These are phyloP conservation scores for Vanacampus margaritifer DNA, from an alignment of 2,113 vertebrate species.

Conservation along the genomic window DNA sequence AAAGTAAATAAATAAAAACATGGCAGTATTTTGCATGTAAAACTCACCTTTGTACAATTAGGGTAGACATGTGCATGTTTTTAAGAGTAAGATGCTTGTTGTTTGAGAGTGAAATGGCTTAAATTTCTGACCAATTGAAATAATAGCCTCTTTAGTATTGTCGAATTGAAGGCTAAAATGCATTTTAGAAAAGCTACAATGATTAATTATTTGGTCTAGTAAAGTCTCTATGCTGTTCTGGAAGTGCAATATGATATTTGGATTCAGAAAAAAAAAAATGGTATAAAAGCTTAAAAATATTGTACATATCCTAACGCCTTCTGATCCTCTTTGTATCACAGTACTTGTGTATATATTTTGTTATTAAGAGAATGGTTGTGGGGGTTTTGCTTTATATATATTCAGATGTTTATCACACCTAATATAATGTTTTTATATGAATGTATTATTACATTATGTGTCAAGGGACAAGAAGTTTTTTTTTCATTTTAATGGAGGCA, in stretches of 20 bases:
- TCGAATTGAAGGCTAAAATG: constrained; percentile 37
- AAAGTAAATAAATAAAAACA: constrained; percentile 57
- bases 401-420: constrained; percentile 56
- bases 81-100: constrained; percentile 19
- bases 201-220: constrained; percentile 26
- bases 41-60: constrained; percentile 38
- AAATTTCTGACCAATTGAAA: constrained; percentile 35
- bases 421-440: constrained; percentile 64
- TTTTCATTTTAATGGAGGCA: constrained; percentile 32
- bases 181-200: constrained; percentile 23
- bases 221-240: constrained; percentile 24
- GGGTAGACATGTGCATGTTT: constrained; percentile 34
- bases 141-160: constrained; percentile 55
- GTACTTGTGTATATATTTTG: constrained; percentile 79
- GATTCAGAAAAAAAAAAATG: constrained; percentile 1
- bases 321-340: constrained; percentile 61
- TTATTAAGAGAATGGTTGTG: constrained; percentile 72
- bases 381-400: constrained; percentile 61
- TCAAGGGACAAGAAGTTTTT: constrained; percentile 37
- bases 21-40: constrained; percentile 74
- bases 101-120: constrained; percentile 30
- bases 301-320: constrained; percentile 44
- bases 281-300: constrained; percentile 14
- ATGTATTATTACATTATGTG: constrained; percentile 59
- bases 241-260: constrained; percentile 56